Conservation (phyloP, 1,140 invertebrate genomes). For the Steinernema feltiae region DNA sequence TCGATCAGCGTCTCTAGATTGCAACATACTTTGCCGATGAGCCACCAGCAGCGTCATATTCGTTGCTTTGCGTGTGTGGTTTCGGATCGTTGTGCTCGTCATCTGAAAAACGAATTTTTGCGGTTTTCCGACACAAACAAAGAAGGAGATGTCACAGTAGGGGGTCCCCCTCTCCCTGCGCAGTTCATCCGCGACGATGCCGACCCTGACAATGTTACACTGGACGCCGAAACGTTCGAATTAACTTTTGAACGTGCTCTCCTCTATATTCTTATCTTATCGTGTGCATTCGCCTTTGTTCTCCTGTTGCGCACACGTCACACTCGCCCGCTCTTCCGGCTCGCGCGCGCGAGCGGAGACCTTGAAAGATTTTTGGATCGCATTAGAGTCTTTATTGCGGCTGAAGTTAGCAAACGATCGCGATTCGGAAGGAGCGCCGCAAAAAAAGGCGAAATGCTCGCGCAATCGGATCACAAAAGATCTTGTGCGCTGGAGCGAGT, state of each 20-base stretch:
- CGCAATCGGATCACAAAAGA: neutral
- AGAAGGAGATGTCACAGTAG: too few relatives aligned
- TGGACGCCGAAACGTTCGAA: neutral
- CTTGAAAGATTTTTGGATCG: constrained; percentile 3
- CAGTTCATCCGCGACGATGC: too few relatives aligned
- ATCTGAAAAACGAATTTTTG: too few relatives aligned
- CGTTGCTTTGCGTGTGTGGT: constrained; percentile 2
- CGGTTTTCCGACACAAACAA: neutral
- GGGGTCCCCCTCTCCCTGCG: too few relatives aligned
- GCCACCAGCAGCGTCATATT: neutral
- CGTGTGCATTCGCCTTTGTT: neutral
- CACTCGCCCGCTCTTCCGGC: neutral
- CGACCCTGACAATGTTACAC: neutral
- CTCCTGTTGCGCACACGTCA: neutral
- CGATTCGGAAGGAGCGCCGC: neutral
- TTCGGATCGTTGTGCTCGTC: constrained; percentile 8
- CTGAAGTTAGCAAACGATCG: neutral
- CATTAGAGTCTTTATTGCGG: constrained; percentile 11
- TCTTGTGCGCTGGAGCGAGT: neutral
- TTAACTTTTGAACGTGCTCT: neutral
- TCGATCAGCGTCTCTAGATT: neutral
- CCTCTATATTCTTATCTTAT: too few relatives aligned
- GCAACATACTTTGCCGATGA: neutral
- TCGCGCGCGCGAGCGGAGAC: constrained; percentile 1
- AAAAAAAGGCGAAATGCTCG: neutral